These are phyloP conservation scores for Teleogryllus oceanicus DNA, from an alignment of 2,888 invertebrate species.

Conservation along the genomic window DNA sequence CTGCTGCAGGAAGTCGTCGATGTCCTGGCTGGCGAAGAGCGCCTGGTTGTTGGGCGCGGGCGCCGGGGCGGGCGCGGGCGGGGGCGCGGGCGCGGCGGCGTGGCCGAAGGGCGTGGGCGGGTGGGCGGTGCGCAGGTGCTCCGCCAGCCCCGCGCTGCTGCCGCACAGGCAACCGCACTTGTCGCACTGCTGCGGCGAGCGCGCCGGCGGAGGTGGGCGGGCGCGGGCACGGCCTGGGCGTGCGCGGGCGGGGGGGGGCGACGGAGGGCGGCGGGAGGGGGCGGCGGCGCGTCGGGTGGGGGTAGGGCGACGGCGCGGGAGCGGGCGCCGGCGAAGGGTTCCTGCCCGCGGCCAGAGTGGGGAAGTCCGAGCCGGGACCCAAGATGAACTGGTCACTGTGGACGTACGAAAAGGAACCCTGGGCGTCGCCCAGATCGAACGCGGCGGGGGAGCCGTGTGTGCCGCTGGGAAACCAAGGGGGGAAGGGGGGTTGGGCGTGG, in stretches of 20 bases:
- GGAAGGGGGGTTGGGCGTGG: constrained; percentile 31
- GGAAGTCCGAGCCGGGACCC: constrained; percentile 28
- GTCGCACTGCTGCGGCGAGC: constrained; percentile 71
- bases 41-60: background rate
- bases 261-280: constrained; percentile 3
- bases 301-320: constrained; percentile 45
- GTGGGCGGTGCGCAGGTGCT: constrained; percentile 70
- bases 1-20: constrained; percentile 26
- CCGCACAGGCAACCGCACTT: constrained; percentile 79
- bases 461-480: too few species aligned
- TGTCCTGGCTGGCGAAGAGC: constrained; percentile 19
- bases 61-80: background rate
- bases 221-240: too few species aligned
- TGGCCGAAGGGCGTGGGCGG: constrained; percentile 44
- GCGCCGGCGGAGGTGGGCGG: constrained; percentile 28
- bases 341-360: constrained; percentile 41
- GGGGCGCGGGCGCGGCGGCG: background rate
- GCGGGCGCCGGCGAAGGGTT: constrained; percentile 51
- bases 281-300: constrained; percentile 37
- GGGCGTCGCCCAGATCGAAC: constrained; percentile 1
- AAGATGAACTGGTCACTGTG: constrained; percentile 27
- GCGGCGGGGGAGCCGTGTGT: too few species aligned
- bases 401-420: background rate
- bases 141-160: constrained; percentile 67
- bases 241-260: background rate